phyloP scores from a whole-genome alignment of 2,113 vertebrate species.

The Pogonocichla stellata region DNA sequence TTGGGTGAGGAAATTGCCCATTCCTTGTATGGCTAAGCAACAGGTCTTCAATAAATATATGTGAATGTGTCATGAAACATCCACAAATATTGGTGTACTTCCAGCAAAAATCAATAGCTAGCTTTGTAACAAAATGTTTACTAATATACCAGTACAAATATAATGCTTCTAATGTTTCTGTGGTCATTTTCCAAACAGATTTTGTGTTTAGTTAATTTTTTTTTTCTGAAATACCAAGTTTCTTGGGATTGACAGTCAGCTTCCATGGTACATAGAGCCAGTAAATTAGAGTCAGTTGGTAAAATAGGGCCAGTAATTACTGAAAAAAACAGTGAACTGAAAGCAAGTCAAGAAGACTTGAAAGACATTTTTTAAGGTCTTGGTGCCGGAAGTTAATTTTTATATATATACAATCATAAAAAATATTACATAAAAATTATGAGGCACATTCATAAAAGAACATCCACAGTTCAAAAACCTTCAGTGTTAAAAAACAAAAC shows the following conservation, averaged over 20 bases:
- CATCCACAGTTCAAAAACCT: neutral
- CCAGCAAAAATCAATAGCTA: neutral
- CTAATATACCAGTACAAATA: neutral
- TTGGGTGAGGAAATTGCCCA: neutral
- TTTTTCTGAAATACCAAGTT: neutral
- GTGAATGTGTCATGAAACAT: neutral
- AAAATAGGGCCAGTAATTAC: conserved; percentile 33
- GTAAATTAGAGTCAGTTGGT: conserved; percentile 37
- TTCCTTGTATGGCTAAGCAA: neutral
- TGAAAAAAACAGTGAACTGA: neutral
- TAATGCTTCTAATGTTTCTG: neutral
- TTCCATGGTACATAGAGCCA: neutral
- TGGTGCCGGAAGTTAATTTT: conserved; percentile 4
- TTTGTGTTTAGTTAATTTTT: neutral
- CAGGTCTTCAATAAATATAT: neutral
- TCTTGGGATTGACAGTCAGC: neutral
- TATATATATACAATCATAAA: neutral
- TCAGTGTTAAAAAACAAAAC: neutral
- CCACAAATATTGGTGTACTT: neutral
- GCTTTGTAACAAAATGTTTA: neutral
- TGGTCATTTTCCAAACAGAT: neutral
- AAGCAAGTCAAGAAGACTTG: conserved; percentile 17
- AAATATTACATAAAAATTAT: neutral
- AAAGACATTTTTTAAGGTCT: conserved; percentile 25
- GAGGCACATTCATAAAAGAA: neutral